These are phyloP conservation scores for Meloe dianella DNA, from an alignment of 2,888 invertebrate species.

Conservation along the genomic window DNA sequence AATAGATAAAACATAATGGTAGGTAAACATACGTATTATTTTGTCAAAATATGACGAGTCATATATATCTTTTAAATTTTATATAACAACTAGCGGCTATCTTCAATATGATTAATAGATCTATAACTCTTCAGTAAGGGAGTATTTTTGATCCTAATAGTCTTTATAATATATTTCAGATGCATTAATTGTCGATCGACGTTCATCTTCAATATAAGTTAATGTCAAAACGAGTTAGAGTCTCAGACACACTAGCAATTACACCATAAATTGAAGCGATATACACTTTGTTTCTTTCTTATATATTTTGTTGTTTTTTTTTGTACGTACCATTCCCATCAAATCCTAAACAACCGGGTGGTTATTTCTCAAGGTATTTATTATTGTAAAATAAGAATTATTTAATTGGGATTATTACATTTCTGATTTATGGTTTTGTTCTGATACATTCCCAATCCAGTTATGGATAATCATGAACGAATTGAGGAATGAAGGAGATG, in stretches of 20 bases:
- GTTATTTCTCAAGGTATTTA: constrained; percentile 45
- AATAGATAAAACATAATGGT: constrained; percentile 42
- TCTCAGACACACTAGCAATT: constrained; percentile 44
- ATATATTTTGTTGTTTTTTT: constrained; percentile 43
- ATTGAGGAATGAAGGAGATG: not conserved
- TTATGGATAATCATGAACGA: not conserved
- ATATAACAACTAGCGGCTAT: constrained; percentile 1
- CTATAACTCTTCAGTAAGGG: constrained; percentile 55
- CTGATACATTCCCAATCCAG: constrained; percentile 34
- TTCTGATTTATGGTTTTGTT: constrained; percentile 49
- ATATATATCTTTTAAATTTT: not conserved
- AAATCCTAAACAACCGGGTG: constrained; percentile 3
- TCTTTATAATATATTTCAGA: constrained; percentile 53
- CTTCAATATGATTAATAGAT: constrained; percentile 53
- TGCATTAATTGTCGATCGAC: constrained; percentile 55
- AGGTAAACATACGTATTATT: constrained; percentile 51
- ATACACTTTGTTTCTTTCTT: not conserved
- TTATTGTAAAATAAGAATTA: constrained; percentile 46
- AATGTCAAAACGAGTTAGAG: constrained; percentile 53
- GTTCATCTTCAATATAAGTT: constrained; percentile 53
- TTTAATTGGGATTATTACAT: constrained; percentile 50
- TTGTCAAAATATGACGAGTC: constrained; percentile 52
- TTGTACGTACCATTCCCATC: constrained; percentile 21
- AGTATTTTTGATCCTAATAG: constrained; percentile 50
- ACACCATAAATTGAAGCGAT: constrained; percentile 49